phyloP scores from a whole-genome alignment of 2,797 vertebrate species.

The Sebastes hubbsi region DNA sequence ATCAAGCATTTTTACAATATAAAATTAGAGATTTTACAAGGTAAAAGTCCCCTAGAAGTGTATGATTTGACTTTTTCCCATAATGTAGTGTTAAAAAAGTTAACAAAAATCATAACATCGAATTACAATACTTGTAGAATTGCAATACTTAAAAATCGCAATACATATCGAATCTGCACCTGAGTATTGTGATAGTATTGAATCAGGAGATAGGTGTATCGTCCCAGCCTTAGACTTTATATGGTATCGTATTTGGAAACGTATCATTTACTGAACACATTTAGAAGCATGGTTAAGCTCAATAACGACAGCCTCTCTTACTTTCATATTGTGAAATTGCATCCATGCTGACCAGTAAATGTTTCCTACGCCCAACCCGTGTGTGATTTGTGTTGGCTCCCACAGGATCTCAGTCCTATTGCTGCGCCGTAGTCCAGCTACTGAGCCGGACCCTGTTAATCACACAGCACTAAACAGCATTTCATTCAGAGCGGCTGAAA shows the following conservation, averaged over 20 bases:
- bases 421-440: constrained; percentile 12
- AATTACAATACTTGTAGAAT: too few relatives aligned
- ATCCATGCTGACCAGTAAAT: neutral
- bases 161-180: too few relatives aligned
- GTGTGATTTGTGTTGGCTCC: constrained; percentile 16
- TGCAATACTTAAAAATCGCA: too few relatives aligned
- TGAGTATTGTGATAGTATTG: too few relatives aligned
- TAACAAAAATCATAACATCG: too few relatives aligned
- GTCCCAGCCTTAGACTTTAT: fast-evolving
- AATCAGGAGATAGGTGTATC: too few relatives aligned
- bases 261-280: neutral
- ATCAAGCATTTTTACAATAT: too few relatives aligned
- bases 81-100: too few relatives aligned
- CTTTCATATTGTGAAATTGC: neutral
- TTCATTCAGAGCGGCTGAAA: constrained; percentile 51
- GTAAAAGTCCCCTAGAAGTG: too few relatives aligned
- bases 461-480: constrained; percentile 38
- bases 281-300: neutral
- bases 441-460: constrained; percentile 40
- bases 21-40: too few relatives aligned
- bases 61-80: too few relatives aligned
- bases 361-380: neutral
- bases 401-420: neutral
- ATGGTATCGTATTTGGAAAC: neutral
- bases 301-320: neutral